Conservation (phyloP, 2,113 vertebrate species). For the Sinocyclocheilus grahami region DNA sequence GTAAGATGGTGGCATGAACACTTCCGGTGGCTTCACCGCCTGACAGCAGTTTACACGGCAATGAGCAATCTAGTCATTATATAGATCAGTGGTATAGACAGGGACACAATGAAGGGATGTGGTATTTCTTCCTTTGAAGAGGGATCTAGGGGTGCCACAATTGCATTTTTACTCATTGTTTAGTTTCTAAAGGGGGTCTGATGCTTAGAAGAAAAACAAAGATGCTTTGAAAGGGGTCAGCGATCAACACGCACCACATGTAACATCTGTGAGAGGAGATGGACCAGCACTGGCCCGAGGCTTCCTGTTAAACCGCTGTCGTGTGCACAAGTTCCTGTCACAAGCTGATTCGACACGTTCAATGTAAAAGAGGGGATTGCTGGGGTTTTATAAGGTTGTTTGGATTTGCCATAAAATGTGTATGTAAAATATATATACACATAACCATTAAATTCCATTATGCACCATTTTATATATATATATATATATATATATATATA, state of each 20-base stretch:
- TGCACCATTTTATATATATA: no score
- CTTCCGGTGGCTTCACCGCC: no score
- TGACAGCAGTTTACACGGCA: no score
- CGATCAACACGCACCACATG: conserved; percentile 2
- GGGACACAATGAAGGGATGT: conserved; percentile 48
- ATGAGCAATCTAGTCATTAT: no score
- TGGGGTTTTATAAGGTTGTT: not conserved
- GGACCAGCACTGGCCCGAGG: conserved; percentile 5
- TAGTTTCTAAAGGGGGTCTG: not conserved
- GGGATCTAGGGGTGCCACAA: conserved; percentile 29
- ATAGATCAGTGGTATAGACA: conserved; percentile 30
- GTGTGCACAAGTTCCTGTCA: conserved; percentile 44
- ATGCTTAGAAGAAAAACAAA: conserved; percentile 23
- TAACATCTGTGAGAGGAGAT: conserved; percentile 43
- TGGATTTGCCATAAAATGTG: not conserved
- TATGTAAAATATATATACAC: no score
- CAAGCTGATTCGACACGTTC: conserved; percentile 44
- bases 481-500: no score
- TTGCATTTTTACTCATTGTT: not conserved
- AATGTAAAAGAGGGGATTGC: not conserved
- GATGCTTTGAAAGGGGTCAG: conserved; percentile 43
- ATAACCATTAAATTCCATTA: no score
- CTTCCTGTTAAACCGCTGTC: conserved; percentile 48
- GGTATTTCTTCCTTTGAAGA: conserved; percentile 39
- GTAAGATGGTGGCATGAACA: no score